Evolutionary conservation across 2,797 vertebrate genomes (phyloP), one percentile per base, ranked within the genome.

Genomic region (Limnodromus scolopaceus): DNA sequence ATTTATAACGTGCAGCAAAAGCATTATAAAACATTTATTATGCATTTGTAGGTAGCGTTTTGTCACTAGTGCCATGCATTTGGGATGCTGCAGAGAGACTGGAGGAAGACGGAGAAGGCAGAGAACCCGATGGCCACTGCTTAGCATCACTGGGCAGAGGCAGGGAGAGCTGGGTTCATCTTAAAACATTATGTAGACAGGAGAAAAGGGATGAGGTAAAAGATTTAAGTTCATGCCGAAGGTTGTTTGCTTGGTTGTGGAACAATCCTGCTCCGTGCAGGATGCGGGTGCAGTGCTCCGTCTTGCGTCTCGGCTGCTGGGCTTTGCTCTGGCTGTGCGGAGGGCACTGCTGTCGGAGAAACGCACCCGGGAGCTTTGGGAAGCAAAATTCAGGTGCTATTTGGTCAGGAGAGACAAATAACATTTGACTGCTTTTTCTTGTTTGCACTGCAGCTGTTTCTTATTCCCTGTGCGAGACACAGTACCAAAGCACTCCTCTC

Each of bases 1-100:
- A 93, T 92, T 95, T 97, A 87, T 78, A 96, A 78, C 60, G 3
- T 0, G 1, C 66, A 61, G 83, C 23, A 87, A 86, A 96, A 96
- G 48, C 54, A 8, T 43, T 92, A 84, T 97, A 72, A 97, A 97
- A 91, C 94, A 93, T 96, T 93, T 41, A 92, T 87, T 79, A 85
- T 77, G 88, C 27, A 23, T 38, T 57, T 77, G 94, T 84, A 96
- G 94, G 90, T 93, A 66, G 90, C 48, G 3, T 9, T 66, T 58
- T 78, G 81, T 93, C 94, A 79, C 51, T 68, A 80, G 91, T 18
- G 39, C 49, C 57, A 6, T 23, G 89, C 41, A 4, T 70, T 92
- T 4, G 46, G 79, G 96, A 75, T 92, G 82, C 57, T 17, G 8
- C n/a, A 2, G 27, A 32, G 65, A 41, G 30, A 39, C 28, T 1